phyloP scores from a whole-genome alignment of 2,797 vertebrate genomes.

The Gymnothorax reevesii region DNA sequence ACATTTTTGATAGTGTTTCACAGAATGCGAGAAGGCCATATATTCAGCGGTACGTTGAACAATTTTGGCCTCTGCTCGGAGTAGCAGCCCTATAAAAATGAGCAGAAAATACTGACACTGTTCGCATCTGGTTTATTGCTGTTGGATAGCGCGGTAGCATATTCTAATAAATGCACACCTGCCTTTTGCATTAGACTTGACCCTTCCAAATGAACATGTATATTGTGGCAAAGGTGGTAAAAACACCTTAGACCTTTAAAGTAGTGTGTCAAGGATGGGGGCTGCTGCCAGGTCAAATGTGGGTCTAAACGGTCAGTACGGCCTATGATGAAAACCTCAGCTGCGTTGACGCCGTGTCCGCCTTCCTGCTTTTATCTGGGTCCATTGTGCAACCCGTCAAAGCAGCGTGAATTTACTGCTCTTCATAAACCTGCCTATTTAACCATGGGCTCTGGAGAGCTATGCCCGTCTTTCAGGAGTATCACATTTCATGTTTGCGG shows the following conservation, averaged over 20 bases:
- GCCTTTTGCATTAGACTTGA: background rate
- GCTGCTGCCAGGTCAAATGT: slow-evolving; percentile 2
- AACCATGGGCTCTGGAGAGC: background rate
- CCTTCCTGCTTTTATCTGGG: background rate
- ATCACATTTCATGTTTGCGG: slow-evolving; percentile 3
- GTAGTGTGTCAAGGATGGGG: background rate
- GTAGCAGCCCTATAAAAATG: background rate
- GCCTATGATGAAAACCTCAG: background rate
- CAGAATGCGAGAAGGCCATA: background rate
- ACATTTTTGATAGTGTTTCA: background rate
- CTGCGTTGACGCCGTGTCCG: background rate
- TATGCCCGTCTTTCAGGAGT: background rate
- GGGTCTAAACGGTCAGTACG: background rate
- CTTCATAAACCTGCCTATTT: slow-evolving; percentile 40
- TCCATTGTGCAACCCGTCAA: background rate
- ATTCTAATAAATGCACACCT: background rate
- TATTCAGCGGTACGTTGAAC: background rate
- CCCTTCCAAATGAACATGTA: background rate
- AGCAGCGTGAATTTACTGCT: slow-evolving; percentile 6
- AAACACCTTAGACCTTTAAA: slow-evolving; percentile 4
- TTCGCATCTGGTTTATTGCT: background rate
- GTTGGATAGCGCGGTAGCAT: background rate
- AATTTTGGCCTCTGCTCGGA: background rate
- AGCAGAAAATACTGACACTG: background rate
- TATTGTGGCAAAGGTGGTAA: background rate